Evolutionary conservation across 2,888 invertebrate species (phyloP).

Genomic region (Exocentrus adspersus): DNA sequence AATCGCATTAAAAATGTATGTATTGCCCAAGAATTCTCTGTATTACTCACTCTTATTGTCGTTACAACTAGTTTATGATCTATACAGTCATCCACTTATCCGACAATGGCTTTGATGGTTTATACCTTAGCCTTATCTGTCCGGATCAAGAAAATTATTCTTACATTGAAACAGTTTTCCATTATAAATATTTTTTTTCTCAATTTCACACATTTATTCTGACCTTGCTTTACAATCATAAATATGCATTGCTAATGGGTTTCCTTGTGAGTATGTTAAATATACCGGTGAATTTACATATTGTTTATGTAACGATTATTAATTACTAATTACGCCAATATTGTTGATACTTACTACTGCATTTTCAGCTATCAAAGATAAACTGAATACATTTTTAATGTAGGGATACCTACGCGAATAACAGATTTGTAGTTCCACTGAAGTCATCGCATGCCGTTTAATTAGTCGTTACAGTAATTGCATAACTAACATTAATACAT

Average conservation of each 20-base stretch:
- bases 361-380: neutral
- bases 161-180: neutral
- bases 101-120: no score
- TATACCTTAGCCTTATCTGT: no score
- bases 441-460: neutral
- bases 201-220: slow-evolving; percentile 12
- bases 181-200: neutral
- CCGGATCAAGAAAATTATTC: neutral
- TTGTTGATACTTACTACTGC: neutral
- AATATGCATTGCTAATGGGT: slow-evolving; percentile 13
- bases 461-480: neutral
- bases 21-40: no score
- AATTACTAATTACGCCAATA: slow-evolving; percentile 20
- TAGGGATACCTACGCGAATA: neutral
- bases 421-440: neutral
- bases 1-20: no score
- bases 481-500: slow-evolving; percentile 9
- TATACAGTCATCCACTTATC: no score
- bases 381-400: neutral
- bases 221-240: slow-evolving; percentile 17
- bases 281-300: slow-evolving; percentile 29
- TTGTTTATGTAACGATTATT: slow-evolving; percentile 24
- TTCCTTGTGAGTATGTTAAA: slow-evolving; percentile 25
- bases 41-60: no score
- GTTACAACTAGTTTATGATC: no score